Base-by-base conservation (phyloP, 2,888 invertebrate species). In the Brassicogethes aeneus region DNA sequence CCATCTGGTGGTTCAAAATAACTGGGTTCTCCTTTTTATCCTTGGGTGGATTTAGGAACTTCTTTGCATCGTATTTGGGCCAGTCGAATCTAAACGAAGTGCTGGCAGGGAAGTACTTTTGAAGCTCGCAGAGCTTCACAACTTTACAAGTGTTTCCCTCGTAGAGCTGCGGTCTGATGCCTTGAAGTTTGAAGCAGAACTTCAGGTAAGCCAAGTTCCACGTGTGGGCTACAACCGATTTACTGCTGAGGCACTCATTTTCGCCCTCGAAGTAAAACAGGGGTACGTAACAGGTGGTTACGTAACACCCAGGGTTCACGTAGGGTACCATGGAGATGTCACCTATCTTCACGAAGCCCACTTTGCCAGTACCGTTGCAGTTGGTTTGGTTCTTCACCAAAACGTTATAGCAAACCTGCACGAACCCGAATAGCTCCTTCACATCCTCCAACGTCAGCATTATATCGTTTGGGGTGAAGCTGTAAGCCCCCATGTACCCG, bases 211-310 rank as follows among this genome's bases (percentile, higher is more conserved):
- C 29, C 17, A 44, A 32, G 2, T 46, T 35, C 47, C 48, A 48
- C 7, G 43, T 44, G 7, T 17, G 40, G 3, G 50, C 15, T 13
- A 40, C 14, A 16, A 36, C 15, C 2, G 41, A 34, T 14, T 30
- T 39, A 1, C 17, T 14, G 3, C 46, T 37, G 3, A 50, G 15
- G 14, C 37, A 41, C 12, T 47, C 37, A 14, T 17, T 33, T 14
- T 40, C 39, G 1, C 42, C 43, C 3, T 46, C 47, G 13, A 51
- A 43, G 15, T 49, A 51, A 30, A 51, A 49, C 8, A 47, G 7
- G 2, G 51, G 51, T 10, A 47, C 17, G 30, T 45, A 42, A n/a
- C 36, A 38, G n/a, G 17, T 16, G 3, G 16, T 23, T n/a, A n/a
- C n/a, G n/a, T n/a, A n/a, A n/a, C n/a, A n/a, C 12, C 40, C 23